Evolutionary conservation across 2,113 vertebrate species (phyloP).

Genomic region (Benitochromis conjunctus): DNA sequence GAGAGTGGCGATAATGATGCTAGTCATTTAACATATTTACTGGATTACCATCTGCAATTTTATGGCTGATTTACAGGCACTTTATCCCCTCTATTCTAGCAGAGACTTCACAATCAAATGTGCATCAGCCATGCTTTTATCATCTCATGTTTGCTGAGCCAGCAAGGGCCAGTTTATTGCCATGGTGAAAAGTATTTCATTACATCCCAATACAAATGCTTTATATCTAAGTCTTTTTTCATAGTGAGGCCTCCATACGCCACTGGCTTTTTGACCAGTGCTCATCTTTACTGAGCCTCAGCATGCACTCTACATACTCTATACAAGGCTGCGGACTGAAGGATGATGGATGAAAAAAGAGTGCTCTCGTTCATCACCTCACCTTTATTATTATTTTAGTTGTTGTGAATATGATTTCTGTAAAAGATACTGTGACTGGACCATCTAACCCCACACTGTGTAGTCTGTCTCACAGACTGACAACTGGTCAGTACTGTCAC

Average conservation of each 20-base stretch:
- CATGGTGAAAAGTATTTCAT: slow-evolving; percentile 18
- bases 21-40: slow-evolving; percentile 72
- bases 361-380: neutral
- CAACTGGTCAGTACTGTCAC: accelerated
- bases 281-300: neutral
- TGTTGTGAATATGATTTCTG: neutral
- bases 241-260: neutral
- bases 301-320: neutral
- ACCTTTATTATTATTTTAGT: neutral
- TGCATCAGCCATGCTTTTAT: slow-evolving; percentile 58
- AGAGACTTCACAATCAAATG: slow-evolving; percentile 65
- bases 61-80: slow-evolving; percentile 72
- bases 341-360: neutral
- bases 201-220: neutral
- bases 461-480: too few relatives aligned
- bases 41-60: slow-evolving; percentile 77
- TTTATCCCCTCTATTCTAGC: slow-evolving; percentile 60
- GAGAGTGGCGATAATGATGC: slow-evolving; percentile 58
- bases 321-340: neutral
- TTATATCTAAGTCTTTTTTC: slow-evolving; percentile 15
- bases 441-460: neutral
- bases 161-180: slow-evolving; percentile 55
- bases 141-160: slow-evolving; percentile 56
- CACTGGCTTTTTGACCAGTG: neutral
- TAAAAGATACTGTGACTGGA: neutral